Percentiles rank a stretch among this genome's conserved stretches.
Conservation (phyloP, 2,113 vertebrate species). For the Beaufortia kweichowensis region DNA sequence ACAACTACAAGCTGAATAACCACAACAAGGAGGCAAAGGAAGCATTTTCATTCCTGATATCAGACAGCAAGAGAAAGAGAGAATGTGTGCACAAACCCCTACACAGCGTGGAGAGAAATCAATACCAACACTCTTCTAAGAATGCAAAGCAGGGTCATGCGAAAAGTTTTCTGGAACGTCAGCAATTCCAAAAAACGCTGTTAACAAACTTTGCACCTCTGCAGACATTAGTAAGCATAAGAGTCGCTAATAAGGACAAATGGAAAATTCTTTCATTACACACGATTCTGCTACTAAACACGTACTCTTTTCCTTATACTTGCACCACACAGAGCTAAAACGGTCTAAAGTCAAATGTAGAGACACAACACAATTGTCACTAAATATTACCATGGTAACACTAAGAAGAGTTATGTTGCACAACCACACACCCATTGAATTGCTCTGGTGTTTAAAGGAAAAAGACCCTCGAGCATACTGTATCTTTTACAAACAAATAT, state of each 20-base stretch:
- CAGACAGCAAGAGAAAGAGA: slow-evolving; percentile 22
- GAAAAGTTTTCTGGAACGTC: slow-evolving; percentile 36
- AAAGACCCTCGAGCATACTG: neutral
- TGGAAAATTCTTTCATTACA: neutral
- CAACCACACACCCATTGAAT: slow-evolving; percentile 44
- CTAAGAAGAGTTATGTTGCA: slow-evolving; percentile 59
- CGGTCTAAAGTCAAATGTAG: slow-evolving; percentile 51
- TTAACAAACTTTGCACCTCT: neutral
- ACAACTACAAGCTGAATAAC: slow-evolving; percentile 17
- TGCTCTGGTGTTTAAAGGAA: slow-evolving; percentile 41
- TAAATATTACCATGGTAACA: slow-evolving; percentile 61
- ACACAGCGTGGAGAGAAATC: slow-evolving; percentile 56
- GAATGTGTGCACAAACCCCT: slow-evolving; percentile 52
- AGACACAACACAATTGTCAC: slow-evolving; percentile 51
- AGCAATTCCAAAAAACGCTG: slow-evolving; percentile 22
- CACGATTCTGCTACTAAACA: neutral
- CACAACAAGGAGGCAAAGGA: neutral
- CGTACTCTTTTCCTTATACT: too few species aligned
- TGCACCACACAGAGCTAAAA: slow-evolving; percentile 27
- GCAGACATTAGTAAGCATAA: slow-evolving; percentile 16
- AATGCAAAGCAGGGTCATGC: slow-evolving; percentile 61
- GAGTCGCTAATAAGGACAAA: slow-evolving; percentile 24
- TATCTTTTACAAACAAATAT: neutral
- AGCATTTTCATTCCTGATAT: slow-evolving; percentile 25
- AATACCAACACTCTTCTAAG: slow-evolving; percentile 53